Percentiles rank a stretch among this genome's conserved stretches.
These are phyloP conservation scores for Dryoscopus gambensis DNA, from an alignment of 2,113 vertebrate species.

Conservation along the genomic window DNA sequence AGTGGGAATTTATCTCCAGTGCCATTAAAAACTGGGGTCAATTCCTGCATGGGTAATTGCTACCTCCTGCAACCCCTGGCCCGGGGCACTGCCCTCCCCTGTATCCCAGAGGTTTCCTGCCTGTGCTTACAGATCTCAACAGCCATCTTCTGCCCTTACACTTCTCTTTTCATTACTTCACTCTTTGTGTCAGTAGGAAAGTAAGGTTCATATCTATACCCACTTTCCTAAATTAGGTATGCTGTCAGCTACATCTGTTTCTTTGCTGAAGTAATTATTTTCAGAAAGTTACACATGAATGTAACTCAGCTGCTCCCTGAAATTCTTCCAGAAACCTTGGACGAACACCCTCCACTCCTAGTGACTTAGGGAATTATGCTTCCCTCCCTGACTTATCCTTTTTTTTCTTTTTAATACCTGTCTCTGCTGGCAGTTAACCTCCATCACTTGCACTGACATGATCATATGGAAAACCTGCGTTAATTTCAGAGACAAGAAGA, in stretches of 20 bases:
- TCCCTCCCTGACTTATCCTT: neutral
- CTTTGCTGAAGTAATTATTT: neutral
- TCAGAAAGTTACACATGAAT: neutral
- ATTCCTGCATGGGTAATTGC: neutral
- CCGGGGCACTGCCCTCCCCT: neutral
- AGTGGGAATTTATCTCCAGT: neutral
- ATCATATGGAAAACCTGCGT: neutral
- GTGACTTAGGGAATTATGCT: neutral
- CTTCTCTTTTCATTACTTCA: neutral
- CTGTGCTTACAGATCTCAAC: neutral
- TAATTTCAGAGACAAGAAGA: neutral
- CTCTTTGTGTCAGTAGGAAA: neutral
- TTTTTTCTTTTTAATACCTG: neutral
- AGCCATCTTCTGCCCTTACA: neutral
- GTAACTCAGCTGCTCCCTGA: neutral
- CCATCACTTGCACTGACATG: neutral
- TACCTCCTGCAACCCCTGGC: neutral
- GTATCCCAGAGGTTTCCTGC: neutral
- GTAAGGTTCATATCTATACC: neutral
- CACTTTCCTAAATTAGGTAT: neutral
- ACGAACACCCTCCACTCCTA: neutral
- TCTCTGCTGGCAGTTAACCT: neutral
- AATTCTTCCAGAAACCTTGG: neutral
- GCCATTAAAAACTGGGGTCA: neutral
- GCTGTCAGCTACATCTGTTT: neutral